phyloP scores from a whole-genome alignment of 1,140 invertebrate genomes.

The Drosophila kepulauana region DNA sequence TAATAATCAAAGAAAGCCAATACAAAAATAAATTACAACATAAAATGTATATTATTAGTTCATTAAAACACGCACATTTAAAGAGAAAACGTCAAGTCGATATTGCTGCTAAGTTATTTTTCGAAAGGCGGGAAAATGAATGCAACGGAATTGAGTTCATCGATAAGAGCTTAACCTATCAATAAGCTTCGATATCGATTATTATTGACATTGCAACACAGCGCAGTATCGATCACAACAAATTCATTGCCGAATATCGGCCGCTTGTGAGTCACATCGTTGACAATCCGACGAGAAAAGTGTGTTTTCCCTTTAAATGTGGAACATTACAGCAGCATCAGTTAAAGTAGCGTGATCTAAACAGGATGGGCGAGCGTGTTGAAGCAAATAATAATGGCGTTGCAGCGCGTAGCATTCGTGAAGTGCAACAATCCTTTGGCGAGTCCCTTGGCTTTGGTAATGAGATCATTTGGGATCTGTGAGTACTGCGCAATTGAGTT shows the following conservation, averaged over 20 bases:
- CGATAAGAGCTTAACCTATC: not conserved
- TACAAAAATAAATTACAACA: conserved; percentile 4
- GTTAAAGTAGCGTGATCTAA: not conserved
- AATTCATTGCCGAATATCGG: not conserved
- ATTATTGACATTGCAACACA: not conserved
- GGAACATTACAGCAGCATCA: not conserved
- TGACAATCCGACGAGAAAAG: not conserved
- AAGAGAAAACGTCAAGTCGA: no score
- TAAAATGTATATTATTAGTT: not conserved
- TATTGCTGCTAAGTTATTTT: no score
- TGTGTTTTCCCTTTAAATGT: conserved; percentile 13
- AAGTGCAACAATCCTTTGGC: conserved; percentile 68
- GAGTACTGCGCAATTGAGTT: conserved; percentile 52
- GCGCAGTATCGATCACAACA: not conserved
- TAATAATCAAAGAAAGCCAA: conserved; percentile 19
- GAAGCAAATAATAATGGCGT: conserved; percentile 3
- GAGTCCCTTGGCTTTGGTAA: conserved; percentile 46
- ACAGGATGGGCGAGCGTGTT: conserved; percentile 15
- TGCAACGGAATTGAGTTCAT: not conserved
- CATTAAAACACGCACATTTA: no score
- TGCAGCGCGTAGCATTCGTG: conserved; percentile 33
- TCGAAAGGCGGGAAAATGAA: not conserved
- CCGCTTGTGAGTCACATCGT: not conserved
- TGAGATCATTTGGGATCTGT: conserved; percentile 75
- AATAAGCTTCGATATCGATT: not conserved